Percentiles rank a stretch among this genome's conserved stretches.
These are phyloP conservation scores for Apaloderma vittatum DNA, from an alignment of 2,113 vertebrate genomes.

Conservation along the genomic window DNA sequence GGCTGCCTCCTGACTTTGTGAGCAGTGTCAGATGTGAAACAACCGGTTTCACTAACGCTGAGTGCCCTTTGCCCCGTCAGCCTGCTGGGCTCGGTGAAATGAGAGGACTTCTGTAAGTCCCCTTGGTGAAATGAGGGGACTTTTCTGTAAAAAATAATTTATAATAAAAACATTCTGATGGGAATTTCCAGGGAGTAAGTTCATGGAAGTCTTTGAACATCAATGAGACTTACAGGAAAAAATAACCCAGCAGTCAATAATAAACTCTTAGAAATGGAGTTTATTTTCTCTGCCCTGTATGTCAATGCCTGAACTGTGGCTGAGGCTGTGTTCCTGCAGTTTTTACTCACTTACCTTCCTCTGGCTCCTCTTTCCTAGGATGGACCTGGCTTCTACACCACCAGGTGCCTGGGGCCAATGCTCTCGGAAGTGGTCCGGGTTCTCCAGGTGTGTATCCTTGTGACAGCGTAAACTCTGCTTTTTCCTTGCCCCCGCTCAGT, in stretches of 20 bases:
- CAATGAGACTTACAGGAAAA: not conserved
- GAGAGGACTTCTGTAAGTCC: not conserved
- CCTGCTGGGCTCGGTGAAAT: not conserved
- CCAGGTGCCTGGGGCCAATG: slow-evolving; percentile 93
- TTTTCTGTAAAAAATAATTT: not conserved
- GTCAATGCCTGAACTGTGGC: not conserved
- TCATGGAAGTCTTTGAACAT: not conserved
- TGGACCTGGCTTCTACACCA: slow-evolving; percentile 98
- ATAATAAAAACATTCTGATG: not conserved
- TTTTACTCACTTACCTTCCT: not conserved
- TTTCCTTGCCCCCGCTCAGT: fast-evolving
- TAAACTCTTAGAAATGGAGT: not conserved
- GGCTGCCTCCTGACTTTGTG: not conserved
- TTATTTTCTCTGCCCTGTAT: not conserved
- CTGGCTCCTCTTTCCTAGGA: slow-evolving; percentile 81
- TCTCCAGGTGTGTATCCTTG: slow-evolving; percentile 86
- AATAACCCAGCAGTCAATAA: not conserved
- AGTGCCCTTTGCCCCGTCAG: not conserved
- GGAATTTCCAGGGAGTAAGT: not conserved
- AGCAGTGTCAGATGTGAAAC: not conserved
- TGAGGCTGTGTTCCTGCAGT: fast-evolving
- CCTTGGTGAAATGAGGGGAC: not conserved
- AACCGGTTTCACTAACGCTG: not conserved
- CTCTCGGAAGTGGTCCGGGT: slow-evolving; percentile 90
- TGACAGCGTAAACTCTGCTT: fast-evolving